Evolutionary conservation across 2,797 vertebrate species (phyloP).

Genomic region (Taenioides sp.): DNA sequence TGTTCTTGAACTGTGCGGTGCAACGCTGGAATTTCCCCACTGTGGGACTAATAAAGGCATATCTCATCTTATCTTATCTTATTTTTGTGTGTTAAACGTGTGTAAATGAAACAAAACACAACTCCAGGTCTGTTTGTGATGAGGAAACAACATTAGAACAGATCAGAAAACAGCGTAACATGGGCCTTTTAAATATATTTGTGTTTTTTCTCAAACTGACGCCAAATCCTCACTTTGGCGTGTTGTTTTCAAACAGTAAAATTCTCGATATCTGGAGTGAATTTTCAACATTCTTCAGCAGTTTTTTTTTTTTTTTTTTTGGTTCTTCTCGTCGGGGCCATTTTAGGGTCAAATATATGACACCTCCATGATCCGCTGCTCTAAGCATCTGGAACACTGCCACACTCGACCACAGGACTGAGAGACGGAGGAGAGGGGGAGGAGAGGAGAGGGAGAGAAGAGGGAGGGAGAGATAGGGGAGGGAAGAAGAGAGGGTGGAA

Average conservation of each 20-base stretch:
- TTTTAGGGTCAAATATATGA: neutral
- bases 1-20: too few relatives aligned
- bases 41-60: too few relatives aligned
- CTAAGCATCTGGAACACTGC: constrained; percentile 1
- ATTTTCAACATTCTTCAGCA: neutral
- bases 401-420: neutral
- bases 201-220: neutral
- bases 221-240: neutral
- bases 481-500: neutral
- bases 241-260: neutral
- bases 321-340: neutral
- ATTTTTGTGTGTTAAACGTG: too few relatives aligned
- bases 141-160: too few relatives aligned
- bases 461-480: neutral
- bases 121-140: too few relatives aligned
- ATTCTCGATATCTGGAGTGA: neutral
- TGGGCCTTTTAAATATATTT: neutral
- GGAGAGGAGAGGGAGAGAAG: too few relatives aligned
- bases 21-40: too few relatives aligned
- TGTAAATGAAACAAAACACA: too few relatives aligned
- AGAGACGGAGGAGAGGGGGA: neutral
- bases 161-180: too few relatives aligned
- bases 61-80: too few relatives aligned
- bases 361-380: constrained; percentile 4
- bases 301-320: neutral